Evolutionary conservation across 2,113 vertebrate species (phyloP), one percentile per base, ranked within the genome.

Genomic region (Nannospalax galili): DNA sequence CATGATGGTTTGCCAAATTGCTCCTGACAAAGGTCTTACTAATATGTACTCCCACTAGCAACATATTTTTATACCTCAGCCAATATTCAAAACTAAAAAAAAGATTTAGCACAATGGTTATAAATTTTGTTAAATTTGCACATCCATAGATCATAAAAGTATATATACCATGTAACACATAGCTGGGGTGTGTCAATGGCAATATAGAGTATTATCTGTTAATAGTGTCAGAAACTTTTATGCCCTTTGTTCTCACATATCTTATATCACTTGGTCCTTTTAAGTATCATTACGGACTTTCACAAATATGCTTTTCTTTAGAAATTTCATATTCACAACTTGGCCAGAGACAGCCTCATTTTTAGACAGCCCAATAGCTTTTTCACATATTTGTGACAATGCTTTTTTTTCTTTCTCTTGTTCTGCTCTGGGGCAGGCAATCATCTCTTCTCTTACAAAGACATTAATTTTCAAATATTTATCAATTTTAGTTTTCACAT

Each of bases 81-180:
- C 72, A 85, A 93, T 88, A 80, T 2, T 64, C 42, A 93, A 95
- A 84, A 73, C n/a, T 84, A 26, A 77, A 90, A 89, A 70, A 56
- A 95, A 65, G 73, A 75, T 87, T 85, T 91, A 20, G 11, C 52
- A 74, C 67, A 72, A 56, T 56, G 48, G 20, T 6, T 86, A 19
- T 22, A 37, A 37, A 19, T 19, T 28, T 65, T 40, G 11, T 86
- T 37, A 28, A 69, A 52, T 28, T 69, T 85, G 45, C 26, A n/a
- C 20, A 56, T 17, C n/a, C 7, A 52, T 26, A 8, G 22, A 42
- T 22, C 48, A 70, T 65, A 56, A 72, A 48, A 28, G 48, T 35
- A 72, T 7, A 72, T 72, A 37, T 58, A 37, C 5, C 22, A 1
- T 48, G 42, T 48, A 19, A 72, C 48, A 48, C 22, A 28, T 37